Conservation (phyloP, 2,888 invertebrate genomes). For the Balanococcus diminutus region DNA sequence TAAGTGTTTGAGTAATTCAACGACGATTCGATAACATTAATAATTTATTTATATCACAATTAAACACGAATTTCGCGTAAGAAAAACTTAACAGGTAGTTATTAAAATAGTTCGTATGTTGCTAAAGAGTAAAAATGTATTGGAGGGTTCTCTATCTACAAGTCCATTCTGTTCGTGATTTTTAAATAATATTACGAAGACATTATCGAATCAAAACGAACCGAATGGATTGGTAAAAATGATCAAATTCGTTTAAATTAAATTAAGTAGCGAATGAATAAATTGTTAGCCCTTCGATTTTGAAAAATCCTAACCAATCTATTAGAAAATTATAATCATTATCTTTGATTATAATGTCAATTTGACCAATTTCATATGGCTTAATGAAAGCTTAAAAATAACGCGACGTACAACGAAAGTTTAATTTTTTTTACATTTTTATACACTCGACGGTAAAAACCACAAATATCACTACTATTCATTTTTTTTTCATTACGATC, state of each 20-base stretch:
- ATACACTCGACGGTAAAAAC: background rate
- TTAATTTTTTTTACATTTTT: background rate
- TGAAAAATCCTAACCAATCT: background rate
- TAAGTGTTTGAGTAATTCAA: too few relatives aligned
- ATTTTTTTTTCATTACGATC: background rate
- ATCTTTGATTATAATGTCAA: background rate
- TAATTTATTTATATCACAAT: constrained; percentile 48
- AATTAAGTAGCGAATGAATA: background rate
- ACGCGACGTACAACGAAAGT: background rate
- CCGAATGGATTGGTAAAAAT: too few relatives aligned
- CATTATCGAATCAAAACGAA: background rate
- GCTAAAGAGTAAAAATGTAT: background rate
- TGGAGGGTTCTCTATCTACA: too few relatives aligned
- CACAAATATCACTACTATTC: background rate
- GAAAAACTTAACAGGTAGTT: background rate
- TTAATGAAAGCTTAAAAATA: background rate
- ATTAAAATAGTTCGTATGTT: background rate
- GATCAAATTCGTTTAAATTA: background rate
- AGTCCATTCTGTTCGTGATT: too few relatives aligned
- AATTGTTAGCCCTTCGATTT: background rate
- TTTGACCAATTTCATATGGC: background rate
- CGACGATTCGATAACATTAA: background rate
- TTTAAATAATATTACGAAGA: background rate
- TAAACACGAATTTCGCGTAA: constrained; percentile 16
- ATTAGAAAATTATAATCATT: background rate